Conservation (phyloP, 23 tunicate genomes). For the Styela clava region DNA sequence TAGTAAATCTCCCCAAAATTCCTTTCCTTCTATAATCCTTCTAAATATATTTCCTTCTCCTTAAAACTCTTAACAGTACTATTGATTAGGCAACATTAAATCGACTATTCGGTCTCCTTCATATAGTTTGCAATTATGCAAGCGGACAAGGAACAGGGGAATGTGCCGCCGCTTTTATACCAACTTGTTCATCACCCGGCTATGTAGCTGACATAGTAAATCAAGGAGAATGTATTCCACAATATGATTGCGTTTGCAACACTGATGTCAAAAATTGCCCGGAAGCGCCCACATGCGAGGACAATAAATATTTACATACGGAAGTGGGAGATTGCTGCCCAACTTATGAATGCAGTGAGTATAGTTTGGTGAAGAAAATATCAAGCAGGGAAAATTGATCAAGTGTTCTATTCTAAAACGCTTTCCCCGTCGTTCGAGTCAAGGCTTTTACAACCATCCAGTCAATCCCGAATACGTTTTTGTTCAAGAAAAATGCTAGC, state of each 20-base stretch:
- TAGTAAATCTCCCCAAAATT: too few species aligned
- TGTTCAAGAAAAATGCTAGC: too few species aligned
- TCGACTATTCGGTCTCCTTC: too few species aligned
- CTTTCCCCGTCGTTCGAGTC: too few species aligned
- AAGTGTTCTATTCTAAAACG: too few species aligned
- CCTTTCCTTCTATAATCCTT: too few species aligned
- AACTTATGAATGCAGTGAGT: slow-evolving; percentile 66
- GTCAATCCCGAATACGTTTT: too few species aligned
- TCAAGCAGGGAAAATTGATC: neutral
- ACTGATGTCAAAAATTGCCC: slow-evolving; percentile 57
- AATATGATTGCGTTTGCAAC: slow-evolving; percentile 78
- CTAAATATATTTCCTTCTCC: too few species aligned
- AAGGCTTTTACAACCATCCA: too few species aligned
- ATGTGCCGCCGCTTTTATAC: slow-evolving; percentile 44
- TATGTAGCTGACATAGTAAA: slow-evolving; percentile 44
- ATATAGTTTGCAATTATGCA: slow-evolving; percentile 87
- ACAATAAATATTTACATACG: slow-evolving; percentile 54
- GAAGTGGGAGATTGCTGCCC: slow-evolving; percentile 77
- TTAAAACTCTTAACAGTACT: too few species aligned
- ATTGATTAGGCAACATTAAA: too few species aligned
- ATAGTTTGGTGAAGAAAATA: neutral
- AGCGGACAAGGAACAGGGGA: slow-evolving; percentile 33
- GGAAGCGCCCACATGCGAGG: slow-evolving; percentile 40
- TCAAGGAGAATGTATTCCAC: slow-evolving; percentile 66
- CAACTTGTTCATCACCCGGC: slow-evolving; percentile 54